These are phyloP conservation scores for Loxodonta africana DNA, from an alignment of 2,113 vertebrate genomes.

Conservation along the genomic window DNA sequence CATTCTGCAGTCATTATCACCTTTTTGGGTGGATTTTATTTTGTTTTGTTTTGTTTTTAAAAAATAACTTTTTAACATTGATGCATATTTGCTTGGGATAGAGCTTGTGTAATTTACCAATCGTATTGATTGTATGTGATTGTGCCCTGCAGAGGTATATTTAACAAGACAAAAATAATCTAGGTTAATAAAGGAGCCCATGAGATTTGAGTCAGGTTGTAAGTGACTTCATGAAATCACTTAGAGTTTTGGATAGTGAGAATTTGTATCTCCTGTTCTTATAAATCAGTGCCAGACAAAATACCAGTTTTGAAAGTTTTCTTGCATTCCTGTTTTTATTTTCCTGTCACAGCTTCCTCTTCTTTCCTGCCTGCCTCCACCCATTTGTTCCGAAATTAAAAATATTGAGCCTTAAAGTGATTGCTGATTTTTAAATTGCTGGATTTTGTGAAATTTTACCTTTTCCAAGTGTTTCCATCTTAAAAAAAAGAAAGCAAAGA, in stretches of 20 bases:
- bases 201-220: slow-evolving; percentile 86
- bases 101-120: slow-evolving; percentile 93
- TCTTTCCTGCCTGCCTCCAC: slow-evolving; percentile 25
- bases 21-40: slow-evolving; percentile 93
- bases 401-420: slow-evolving; percentile 53
- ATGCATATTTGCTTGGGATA: slow-evolving; percentile 93
- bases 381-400: slow-evolving; percentile 27
- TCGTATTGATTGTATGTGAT: slow-evolving; percentile 94
- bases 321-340: slow-evolving; percentile 43
- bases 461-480: slow-evolving; percentile 62
- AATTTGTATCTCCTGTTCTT: slow-evolving; percentile 75
- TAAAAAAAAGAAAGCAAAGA: slow-evolving; percentile 49
- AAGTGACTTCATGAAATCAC: slow-evolving; percentile 80
- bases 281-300: slow-evolving; percentile 63
- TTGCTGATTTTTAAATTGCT: slow-evolving; percentile 69
- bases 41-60: slow-evolving; percentile 82
- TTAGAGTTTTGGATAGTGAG: slow-evolving; percentile 75
- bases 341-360: slow-evolving; percentile 38
- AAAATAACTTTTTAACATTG: slow-evolving; percentile 91
- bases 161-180: slow-evolving; percentile 88
- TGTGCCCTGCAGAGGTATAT: slow-evolving; percentile 93
- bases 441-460: slow-evolving; percentile 68
- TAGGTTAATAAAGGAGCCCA: slow-evolving; percentile 88
- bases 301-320: slow-evolving; percentile 12
- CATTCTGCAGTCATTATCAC: slow-evolving; percentile 93